phyloP scores from a whole-genome alignment of 2,113 vertebrate genomes.

The Gymnocephalus cernua region DNA sequence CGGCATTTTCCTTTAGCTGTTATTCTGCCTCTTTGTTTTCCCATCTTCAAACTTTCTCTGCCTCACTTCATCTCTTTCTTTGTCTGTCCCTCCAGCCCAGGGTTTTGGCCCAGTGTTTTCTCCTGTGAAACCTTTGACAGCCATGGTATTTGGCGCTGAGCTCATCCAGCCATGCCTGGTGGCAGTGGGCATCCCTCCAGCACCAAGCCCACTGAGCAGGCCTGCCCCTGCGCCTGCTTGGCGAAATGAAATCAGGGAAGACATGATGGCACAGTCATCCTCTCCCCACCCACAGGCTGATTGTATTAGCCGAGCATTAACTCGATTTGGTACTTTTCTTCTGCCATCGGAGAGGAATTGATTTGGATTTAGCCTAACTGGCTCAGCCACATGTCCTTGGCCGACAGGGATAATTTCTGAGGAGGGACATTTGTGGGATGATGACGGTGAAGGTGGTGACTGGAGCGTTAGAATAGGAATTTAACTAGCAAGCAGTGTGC shows the following conservation, averaged over 20 bases:
- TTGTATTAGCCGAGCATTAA: constrained; percentile 79
- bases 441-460: constrained; percentile 20
- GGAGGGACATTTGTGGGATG: constrained; percentile 36
- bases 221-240: constrained; percentile 60
- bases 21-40: constrained; percentile 10
- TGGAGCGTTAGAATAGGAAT: constrained; percentile 24
- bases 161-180: constrained; percentile 69
- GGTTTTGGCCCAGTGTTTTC: constrained; percentile 31
- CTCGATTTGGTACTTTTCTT: constrained; percentile 75
- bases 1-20: not conserved
- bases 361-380: constrained; percentile 80
- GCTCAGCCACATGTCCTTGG: constrained; percentile 70
- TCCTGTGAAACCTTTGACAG: constrained; percentile 75
- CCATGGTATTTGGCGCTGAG: constrained; percentile 59
- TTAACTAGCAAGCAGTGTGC: constrained; percentile 15
- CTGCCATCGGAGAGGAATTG: constrained; percentile 74
- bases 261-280: constrained; percentile 82
- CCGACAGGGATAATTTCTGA: constrained; percentile 54
- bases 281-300: constrained; percentile 78
- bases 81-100: constrained; percentile 32
- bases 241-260: constrained; percentile 81
- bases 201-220: constrained; percentile 65
- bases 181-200: constrained; percentile 75
- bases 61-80: constrained; percentile 11
- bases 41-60: constrained; percentile 4